A percentile compares a stretch with the other conserved stretches of the same genome.
Conservation (phyloP, 2,797 vertebrate genomes). For the Acipenser ruthenus region DNA sequence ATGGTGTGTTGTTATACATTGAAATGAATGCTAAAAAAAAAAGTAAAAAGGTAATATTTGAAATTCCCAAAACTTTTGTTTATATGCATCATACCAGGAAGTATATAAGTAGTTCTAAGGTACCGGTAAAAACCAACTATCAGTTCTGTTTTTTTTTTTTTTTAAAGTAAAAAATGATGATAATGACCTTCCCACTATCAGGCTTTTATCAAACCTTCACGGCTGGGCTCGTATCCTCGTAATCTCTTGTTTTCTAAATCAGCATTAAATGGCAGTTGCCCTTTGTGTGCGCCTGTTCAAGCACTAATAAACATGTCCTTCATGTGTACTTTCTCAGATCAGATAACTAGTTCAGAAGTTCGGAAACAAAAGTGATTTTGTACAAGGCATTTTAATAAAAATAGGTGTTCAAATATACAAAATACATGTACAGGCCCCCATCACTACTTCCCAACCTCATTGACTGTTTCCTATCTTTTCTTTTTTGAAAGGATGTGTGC, state of each 20-base stretch:
- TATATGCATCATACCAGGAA: too few relatives aligned
- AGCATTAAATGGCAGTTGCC: slow-evolving; percentile 5
- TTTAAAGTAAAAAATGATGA: background rate
- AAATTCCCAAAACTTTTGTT: too few relatives aligned
- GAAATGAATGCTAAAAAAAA: too few relatives aligned
- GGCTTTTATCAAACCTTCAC: background rate
- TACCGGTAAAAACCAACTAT: too few relatives aligned
- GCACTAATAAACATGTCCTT: slow-evolving; percentile 4
- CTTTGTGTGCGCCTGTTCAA: background rate
- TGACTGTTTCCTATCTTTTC: slow-evolving; percentile 42
- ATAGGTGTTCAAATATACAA: slow-evolving; percentile 47
- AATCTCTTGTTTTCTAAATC: background rate
- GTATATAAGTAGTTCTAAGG: background rate
- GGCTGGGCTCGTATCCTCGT: background rate
- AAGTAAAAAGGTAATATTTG: too few relatives aligned
- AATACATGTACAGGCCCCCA: slow-evolving; percentile 42
- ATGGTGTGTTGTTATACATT: too few relatives aligned
- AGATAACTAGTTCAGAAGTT: slow-evolving; percentile 27
- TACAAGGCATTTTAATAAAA: slow-evolving; percentile 52
- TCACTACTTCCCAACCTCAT: slow-evolving; percentile 51
- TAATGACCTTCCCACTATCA: background rate
- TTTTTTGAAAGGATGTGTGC: slow-evolving; percentile 50
- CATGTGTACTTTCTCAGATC: background rate
- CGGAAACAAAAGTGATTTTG: slow-evolving; percentile 14
- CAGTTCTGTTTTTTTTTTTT: background rate